Evolutionary conservation across 1,140 invertebrate species (phyloP).

Genomic region (Leptopilina clavipes): DNA sequence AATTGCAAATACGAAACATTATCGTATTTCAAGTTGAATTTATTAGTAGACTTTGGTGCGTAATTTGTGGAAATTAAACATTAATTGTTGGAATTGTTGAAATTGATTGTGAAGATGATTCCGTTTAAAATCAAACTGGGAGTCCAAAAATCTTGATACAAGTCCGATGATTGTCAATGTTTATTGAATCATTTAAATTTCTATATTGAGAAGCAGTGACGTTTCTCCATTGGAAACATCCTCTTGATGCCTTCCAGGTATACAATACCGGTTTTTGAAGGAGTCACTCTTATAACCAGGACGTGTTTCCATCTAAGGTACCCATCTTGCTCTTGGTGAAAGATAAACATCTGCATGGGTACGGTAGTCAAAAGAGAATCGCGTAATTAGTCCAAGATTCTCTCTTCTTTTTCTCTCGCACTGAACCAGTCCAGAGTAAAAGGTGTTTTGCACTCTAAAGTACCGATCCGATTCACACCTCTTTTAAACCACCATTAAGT

Average conservation of each 20-base stretch:
- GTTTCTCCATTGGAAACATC: constrained; percentile 48
- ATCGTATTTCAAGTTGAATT: constrained; percentile 18
- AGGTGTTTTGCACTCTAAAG: constrained; percentile 18
- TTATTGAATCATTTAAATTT: constrained; percentile 60
- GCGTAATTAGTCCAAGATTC: constrained; percentile 67
- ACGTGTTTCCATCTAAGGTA: constrained; percentile 59
- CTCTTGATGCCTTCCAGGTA: constrained; percentile 44
- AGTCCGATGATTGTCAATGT: too few relatives aligned
- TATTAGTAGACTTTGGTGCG: too few relatives aligned
- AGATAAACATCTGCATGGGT: constrained; percentile 69
- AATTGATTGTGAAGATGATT: too few relatives aligned
- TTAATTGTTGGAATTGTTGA: too few relatives aligned
- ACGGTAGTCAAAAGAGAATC: constrained; percentile 63
- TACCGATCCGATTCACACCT: constrained; percentile 41
- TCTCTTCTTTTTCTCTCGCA: constrained; percentile 62
- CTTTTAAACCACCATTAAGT: background rate
- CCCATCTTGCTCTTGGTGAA: constrained; percentile 58
- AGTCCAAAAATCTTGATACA: too few relatives aligned
- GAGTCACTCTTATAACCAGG: constrained; percentile 53
- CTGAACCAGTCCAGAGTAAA: constrained; percentile 48
- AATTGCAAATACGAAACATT: background rate
- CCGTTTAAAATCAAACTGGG: too few relatives aligned
- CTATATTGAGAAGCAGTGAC: constrained; percentile 39
- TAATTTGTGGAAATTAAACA: too few relatives aligned
- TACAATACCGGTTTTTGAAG: constrained; percentile 52